Base-by-base conservation (phyloP, 1,140 invertebrate genomes). In the Eumeta japonica region DNA sequence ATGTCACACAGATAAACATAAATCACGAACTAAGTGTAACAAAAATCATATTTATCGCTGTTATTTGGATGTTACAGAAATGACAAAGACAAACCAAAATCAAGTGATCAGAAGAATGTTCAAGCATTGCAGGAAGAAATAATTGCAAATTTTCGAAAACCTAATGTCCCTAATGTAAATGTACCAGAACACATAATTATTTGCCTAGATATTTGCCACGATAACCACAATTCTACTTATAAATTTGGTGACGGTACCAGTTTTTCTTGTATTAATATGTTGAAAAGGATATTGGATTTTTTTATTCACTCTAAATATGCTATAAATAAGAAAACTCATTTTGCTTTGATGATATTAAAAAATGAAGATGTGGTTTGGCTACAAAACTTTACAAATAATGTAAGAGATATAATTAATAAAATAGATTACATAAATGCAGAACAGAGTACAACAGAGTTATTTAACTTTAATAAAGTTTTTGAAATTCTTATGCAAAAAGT, bases 291-390 rank as follows among this genome's bases (percentile, higher is more conserved):
- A 2, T 46, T 87, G 9, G 77, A 82, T 35, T 79, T 85, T 40
- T 89, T 87, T 55, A 40, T 87, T 10, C 67, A 82, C 47, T 79
- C 79, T 13, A 89, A 89, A 62, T 62, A 74, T 38, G 65, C 71
- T 9, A 80, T 88, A 9, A 81, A 85, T 56, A 75, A 64, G 32
- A 76, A 64, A 37, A 84, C 87, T 46, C 78, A 87, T 58, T 89
- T 81, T 79, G 82, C 82, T 33, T 46, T 88, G n/a, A 58, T 86
- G 38, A 58, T 79, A 10, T 53, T 86, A 18, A 78, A 83, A 42
- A 71, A 79, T 27, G 67, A 78, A 28, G 64, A 62, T 31, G 66
- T 77, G 10, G 51, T 52, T 10, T 85, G 82, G 81, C 48, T 83
- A 16, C 72, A 78, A 36, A 75, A 82, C 50, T 87, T 86, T 43